Evolutionary conservation across 2,888 invertebrate genomes (phyloP).

Genomic region (Agonum fuliginosum): DNA sequence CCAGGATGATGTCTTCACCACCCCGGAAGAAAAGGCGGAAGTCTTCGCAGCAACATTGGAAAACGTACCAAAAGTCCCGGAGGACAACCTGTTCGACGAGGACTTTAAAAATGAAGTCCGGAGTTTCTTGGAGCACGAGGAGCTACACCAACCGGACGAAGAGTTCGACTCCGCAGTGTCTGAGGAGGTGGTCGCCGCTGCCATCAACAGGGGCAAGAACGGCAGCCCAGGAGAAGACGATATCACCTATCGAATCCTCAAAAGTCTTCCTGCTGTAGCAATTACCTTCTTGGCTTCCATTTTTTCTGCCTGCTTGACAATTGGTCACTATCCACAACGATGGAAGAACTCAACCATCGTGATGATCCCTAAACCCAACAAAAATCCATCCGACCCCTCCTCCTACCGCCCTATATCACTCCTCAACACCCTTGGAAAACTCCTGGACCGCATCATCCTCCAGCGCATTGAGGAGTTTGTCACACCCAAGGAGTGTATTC

Average conservation of each 20-base stretch:
- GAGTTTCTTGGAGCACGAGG: neutral
- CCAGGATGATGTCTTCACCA: neutral
- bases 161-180: neutral
- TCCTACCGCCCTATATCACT: slow-evolving; percentile 25
- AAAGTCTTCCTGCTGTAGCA: neutral
- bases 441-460: neutral
- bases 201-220: neutral
- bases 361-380: slow-evolving; percentile 11
- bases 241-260: neutral
- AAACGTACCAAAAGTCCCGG: neutral
- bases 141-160: neutral
- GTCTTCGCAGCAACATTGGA: neutral
- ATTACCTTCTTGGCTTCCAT: neutral
- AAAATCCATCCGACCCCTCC: neutral
- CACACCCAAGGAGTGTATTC: neutral
- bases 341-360: neutral
- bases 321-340: neutral
- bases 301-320: neutral
- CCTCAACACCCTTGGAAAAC: neutral
- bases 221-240: neutral
- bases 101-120: neutral
- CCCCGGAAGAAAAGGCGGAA: neutral
- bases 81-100: neutral
- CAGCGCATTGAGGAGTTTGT: neutral
- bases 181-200: neutral